These are phyloP conservation scores for Sarcophaga peregrina DNA, from an alignment of 1,140 invertebrate genomes.

Conservation along the genomic window DNA sequence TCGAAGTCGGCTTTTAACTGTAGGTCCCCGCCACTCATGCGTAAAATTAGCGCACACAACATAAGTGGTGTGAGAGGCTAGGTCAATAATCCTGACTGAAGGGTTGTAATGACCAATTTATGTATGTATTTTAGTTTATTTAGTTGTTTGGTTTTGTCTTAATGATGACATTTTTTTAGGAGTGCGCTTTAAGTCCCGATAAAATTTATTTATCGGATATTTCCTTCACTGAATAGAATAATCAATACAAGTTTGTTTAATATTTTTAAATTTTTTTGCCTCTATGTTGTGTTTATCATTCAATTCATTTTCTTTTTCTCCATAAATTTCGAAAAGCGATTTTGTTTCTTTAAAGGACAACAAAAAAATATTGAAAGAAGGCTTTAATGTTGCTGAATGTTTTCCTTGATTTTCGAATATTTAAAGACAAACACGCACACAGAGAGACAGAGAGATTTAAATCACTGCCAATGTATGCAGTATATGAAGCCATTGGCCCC, in stretches of 20 bases:
- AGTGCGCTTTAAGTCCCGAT: neutral
- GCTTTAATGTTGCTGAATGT: constrained; percentile 6
- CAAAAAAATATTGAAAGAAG: neutral
- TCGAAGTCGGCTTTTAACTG: too few species aligned
- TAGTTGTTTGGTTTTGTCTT: neutral
- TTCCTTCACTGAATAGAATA: neutral
- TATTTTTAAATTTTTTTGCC: neutral
- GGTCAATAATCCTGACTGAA: too few species aligned
- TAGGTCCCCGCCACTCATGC: too few species aligned
- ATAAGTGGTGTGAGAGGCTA: too few species aligned
- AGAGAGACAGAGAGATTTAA: too few species aligned
- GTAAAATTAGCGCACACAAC: too few species aligned
- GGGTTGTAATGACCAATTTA: too few species aligned
- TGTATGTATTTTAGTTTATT: too few species aligned
- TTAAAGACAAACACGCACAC: too few species aligned
- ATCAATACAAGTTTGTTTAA: constrained; percentile 6
- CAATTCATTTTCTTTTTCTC: too few species aligned
- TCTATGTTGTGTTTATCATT: neutral
- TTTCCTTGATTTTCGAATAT: neutral
- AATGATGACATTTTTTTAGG: neutral
- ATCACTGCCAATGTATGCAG: too few species aligned
- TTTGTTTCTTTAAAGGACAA: neutral
- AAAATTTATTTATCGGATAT: neutral
- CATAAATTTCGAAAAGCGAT: neutral
- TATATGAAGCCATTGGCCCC: too few species aligned